phyloP scores from a whole-genome alignment of 1,140 invertebrate species.

The Leptopilina clavipes region DNA sequence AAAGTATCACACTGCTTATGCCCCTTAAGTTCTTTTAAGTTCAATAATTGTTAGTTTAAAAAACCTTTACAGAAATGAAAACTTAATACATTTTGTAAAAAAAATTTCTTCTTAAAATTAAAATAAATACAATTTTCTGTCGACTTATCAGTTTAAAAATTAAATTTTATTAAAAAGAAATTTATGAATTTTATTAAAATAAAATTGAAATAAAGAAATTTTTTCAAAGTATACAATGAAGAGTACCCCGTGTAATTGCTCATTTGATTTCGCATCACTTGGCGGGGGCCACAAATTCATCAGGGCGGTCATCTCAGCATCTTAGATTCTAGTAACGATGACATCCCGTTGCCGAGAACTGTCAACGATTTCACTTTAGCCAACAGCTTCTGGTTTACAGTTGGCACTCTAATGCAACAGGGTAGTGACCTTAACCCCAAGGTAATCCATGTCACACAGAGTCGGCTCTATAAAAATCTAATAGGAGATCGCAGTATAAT shows the following conservation, averaged over 20 bases:
- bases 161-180: neutral
- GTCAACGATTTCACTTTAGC: slow-evolving; percentile 87
- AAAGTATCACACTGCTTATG: too few species aligned
- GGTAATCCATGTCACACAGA: slow-evolving; percentile 74
- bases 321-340: slow-evolving; percentile 70
- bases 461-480: slow-evolving; percentile 42
- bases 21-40: too few species aligned
- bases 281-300: slow-evolving; percentile 67
- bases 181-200: neutral
- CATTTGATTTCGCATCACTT: slow-evolving; percentile 71
- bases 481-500: slow-evolving; percentile 11
- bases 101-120: too few species aligned
- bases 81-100: too few species aligned
- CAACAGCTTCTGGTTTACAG: slow-evolving; percentile 93
- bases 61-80: too few species aligned
- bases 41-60: too few species aligned
- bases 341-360: slow-evolving; percentile 72
- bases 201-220: slow-evolving; percentile 33
- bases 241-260: slow-evolving; percentile 64
- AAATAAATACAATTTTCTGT: too few species aligned
- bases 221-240: slow-evolving; percentile 51
- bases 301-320: slow-evolving; percentile 71
- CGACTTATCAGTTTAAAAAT: too few species aligned
- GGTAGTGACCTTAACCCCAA: slow-evolving; percentile 91
- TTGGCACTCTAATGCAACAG: slow-evolving; percentile 96